These are phyloP conservation scores for Plecotus auritus DNA, from an alignment of 2,113 vertebrate genomes.

Conservation along the genomic window DNA sequence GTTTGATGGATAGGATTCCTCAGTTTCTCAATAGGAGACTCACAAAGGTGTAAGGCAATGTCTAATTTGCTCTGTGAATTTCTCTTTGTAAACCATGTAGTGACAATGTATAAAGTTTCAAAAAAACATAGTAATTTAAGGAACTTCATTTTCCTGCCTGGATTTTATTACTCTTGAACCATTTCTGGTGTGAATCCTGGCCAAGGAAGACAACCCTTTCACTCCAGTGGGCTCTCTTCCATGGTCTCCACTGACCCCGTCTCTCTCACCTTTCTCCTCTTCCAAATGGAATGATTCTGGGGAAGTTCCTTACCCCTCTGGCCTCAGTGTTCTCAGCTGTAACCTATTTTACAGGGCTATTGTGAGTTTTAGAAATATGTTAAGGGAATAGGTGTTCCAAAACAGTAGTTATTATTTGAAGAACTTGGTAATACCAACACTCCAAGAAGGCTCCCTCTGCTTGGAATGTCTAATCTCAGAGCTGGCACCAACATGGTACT, in stretches of 20 bases:
- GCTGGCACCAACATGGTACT: background rate
- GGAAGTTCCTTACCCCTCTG: background rate
- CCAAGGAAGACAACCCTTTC: background rate
- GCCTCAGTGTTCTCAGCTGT: background rate
- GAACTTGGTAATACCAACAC: background rate
- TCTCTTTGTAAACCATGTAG: background rate
- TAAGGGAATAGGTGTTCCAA: background rate
- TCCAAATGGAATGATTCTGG: background rate
- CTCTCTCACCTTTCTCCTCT: background rate
- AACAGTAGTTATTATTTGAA: background rate
- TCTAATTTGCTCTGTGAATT: background rate
- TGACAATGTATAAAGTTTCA: background rate
- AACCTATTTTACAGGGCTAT: background rate
- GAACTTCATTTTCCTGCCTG: background rate
- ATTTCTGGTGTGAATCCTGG: background rate
- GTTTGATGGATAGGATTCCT: background rate
- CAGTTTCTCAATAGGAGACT: background rate
- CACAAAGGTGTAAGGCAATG: background rate
- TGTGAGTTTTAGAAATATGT: background rate
- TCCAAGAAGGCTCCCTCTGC: background rate
- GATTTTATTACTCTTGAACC: background rate
- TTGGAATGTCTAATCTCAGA: background rate
- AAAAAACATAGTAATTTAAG: background rate
- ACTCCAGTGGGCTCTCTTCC: background rate
- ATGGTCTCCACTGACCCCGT: background rate